Evolutionary conservation across 2,888 invertebrate genomes (phyloP).

Genomic region (Koerneria pararmatus): DNA sequence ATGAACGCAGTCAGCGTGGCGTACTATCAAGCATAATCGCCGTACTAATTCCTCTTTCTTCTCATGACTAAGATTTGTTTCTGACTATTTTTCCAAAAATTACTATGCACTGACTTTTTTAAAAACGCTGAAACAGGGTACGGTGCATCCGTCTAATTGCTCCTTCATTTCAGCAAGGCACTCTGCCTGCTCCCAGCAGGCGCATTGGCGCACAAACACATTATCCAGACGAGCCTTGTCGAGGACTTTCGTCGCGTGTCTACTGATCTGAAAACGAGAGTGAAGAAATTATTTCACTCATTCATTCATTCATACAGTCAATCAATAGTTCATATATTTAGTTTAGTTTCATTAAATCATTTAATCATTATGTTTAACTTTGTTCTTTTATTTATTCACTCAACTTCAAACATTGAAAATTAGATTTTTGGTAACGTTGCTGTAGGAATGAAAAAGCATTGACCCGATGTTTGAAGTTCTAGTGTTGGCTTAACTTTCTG

Average conservation of each 20-base stretch:
- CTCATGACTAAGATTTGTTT: not conserved
- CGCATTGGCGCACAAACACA: constrained; percentile 46
- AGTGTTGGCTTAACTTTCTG: too few species aligned
- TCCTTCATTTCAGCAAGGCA: constrained; percentile 53
- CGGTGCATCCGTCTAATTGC: constrained; percentile 50
- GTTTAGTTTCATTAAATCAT: too few species aligned
- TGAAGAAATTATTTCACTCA: not conserved
- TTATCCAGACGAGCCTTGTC: constrained; percentile 31
- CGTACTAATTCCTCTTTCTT: not conserved
- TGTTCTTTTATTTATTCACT: too few species aligned
- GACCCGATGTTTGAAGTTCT: too few species aligned
- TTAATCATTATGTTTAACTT: too few species aligned
- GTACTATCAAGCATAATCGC: not conserved
- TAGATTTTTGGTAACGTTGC: too few species aligned
- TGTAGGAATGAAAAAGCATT: too few species aligned
- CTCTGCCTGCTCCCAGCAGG: constrained; percentile 46
- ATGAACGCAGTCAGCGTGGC: too few species aligned
- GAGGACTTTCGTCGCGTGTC: constrained; percentile 29
- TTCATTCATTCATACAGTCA: too few species aligned
- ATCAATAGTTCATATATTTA: too few species aligned
- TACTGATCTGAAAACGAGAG: constrained; percentile 28
- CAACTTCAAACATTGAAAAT: too few species aligned
- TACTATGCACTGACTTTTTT: constrained; percentile 29
- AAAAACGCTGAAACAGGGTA: constrained; percentile 49
- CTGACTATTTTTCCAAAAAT: not conserved